Base-by-base conservation (phyloP, 2,888 invertebrate species). In the Ophraella communa region DNA sequence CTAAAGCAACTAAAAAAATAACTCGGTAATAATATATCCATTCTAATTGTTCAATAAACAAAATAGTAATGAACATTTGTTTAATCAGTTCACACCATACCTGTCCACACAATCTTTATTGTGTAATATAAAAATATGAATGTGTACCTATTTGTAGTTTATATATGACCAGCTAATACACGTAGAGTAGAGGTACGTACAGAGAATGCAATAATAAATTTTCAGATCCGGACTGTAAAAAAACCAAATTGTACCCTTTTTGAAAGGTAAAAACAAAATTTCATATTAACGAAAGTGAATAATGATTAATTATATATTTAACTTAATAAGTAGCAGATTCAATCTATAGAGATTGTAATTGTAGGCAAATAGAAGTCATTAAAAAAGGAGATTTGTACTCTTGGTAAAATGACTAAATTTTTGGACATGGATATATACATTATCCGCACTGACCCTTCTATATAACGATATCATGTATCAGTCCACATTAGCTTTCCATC, bases 21-120 rank as follows among this genome's bases (percentile, higher is more conserved):
- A 10, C 11, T 30, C 52, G 17, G n/a, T n/a, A n/a, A n/a, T n/a
- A n/a, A 14, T 35, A 20, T 18, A 39, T 42, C 42, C 21, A 24
- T 24, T 23, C 21, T 24, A 55, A 55, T 14, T 55, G 55, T 55
- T 55, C 42, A 55, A 23, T 42, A 55, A 55, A 55, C 24, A 55
- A 55, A 42, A 55, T 11, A n/a, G 42, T 3, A 55, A 35, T 42
- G 55, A 11, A 42, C 42, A 55, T 55, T 24, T 27, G 42, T 44
- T 55, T 55, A 55, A 55, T 24, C 42, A 55, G 27, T 20, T 42
- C 5, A 45, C 20, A 11, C n/a, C 20, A n/a, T 21, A 21, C 45
- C 45, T 45, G n/a, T 45, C 7, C 20, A 45, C 21, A 20, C 20
- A 1, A 35, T 20, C 35, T n/a, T 8, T 2, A 35, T 21, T 30